A percentile compares a stretch with the other conserved stretches of the same genome.
Evolutionary conservation across 2,888 invertebrate genomes (phyloP).

Genomic region (Oscheius sp.): DNA sequence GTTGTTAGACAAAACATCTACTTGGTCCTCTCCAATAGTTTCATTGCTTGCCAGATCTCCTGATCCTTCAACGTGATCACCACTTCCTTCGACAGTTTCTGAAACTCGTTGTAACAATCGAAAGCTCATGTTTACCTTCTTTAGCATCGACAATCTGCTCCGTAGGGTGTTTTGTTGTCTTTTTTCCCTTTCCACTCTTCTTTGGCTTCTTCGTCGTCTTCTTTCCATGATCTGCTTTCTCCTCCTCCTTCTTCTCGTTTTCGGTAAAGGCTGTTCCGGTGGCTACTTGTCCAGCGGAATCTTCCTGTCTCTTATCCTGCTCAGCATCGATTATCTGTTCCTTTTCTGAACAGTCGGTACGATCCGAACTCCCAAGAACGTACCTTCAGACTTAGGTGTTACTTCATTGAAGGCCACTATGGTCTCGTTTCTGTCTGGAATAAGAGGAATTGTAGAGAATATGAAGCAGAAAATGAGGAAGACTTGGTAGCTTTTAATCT

Average conservation of each 20-base stretch:
- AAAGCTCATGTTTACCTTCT: neutral
- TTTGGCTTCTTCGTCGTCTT: slow-evolving; percentile 10
- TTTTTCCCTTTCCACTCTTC: neutral
- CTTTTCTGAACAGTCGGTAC: neutral
- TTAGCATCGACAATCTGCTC: slow-evolving; percentile 8
- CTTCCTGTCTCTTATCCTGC: slow-evolving; percentile 12
- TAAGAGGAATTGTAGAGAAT: no score
- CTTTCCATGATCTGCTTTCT: neutral
- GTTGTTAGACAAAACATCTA: neutral
- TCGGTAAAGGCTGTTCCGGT: slow-evolving; percentile 3
- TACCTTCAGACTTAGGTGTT: slow-evolving; percentile 1
- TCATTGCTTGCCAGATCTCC: slow-evolving; percentile 10
- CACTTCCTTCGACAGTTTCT: slow-evolving; percentile 21
- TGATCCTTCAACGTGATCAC: slow-evolving; percentile 17
- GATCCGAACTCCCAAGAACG: neutral
- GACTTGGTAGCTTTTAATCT: no score
- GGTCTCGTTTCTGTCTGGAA: slow-evolving; percentile 12
- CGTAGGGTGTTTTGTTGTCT: neutral
- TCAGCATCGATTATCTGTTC: slow-evolving; percentile 13
- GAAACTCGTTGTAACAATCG: neutral
- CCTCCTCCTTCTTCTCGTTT: neutral
- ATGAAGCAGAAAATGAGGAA: no score
- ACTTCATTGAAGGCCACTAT: slow-evolving; percentile 15
- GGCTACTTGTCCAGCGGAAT: slow-evolving; percentile 1
- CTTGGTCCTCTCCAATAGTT: slow-evolving; percentile 26